These are phyloP conservation scores for Callopanchax toddi DNA, from an alignment of 2,113 vertebrate genomes.

Conservation along the genomic window DNA sequence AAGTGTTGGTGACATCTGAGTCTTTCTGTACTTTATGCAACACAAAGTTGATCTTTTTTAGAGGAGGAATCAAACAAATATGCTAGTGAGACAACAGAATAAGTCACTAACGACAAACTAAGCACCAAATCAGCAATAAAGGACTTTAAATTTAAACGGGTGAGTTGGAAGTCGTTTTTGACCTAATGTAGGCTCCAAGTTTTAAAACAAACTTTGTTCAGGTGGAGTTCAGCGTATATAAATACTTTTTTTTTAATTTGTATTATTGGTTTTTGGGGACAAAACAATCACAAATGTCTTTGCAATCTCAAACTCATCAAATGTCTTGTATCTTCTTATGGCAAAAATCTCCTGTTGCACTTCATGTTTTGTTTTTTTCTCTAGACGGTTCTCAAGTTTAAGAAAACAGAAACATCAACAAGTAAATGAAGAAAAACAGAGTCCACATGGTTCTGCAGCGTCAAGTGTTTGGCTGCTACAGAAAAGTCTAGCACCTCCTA, in stretches of 20 bases:
- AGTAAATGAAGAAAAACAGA: constrained; percentile 68
- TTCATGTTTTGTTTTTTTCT: constrained; percentile 64
- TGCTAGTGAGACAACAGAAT: constrained; percentile 49
- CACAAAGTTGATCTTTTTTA: constrained; percentile 49
- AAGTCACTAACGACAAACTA: constrained; percentile 55
- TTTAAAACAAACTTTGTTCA: constrained; percentile 83
- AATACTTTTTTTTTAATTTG: constrained; percentile 68
- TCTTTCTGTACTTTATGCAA: constrained; percentile 69
- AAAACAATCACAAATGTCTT: constrained; percentile 77
- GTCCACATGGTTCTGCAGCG: constrained; percentile 71
- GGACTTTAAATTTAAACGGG: constrained; percentile 51
- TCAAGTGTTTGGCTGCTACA: constrained; percentile 58
- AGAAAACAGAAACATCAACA: constrained; percentile 73
- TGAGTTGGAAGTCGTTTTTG: constrained; percentile 66
- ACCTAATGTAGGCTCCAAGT: constrained; percentile 82
- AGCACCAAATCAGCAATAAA: constrained; percentile 59
- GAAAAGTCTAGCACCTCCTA: constrained; percentile 74
- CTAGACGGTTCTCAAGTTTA: constrained; percentile 69
- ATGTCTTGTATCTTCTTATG: constrained; percentile 71
- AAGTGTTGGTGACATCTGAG: constrained; percentile 53
- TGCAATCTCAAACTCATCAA: constrained; percentile 71
- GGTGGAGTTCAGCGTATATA: constrained; percentile 68
- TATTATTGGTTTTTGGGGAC: constrained; percentile 38
- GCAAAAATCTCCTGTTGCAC: constrained; percentile 68
- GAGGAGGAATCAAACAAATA: constrained; percentile 47